phyloP scores from a whole-genome alignment of 2,113 vertebrate genomes.

The Dasypus novemcinctus region DNA sequence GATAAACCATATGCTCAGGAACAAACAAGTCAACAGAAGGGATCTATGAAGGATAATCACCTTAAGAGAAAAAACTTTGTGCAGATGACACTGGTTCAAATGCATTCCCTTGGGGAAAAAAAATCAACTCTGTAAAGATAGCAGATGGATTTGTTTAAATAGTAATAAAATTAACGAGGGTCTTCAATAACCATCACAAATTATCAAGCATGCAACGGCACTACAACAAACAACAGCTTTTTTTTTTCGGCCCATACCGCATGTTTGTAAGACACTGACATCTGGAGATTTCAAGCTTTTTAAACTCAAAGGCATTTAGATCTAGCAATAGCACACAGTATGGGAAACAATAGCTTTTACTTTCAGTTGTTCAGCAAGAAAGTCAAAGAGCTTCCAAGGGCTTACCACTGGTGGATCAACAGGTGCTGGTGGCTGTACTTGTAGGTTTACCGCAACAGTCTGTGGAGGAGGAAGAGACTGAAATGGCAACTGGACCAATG shows the following conservation, averaged over 20 bases:
- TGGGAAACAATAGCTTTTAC: slow-evolving; percentile 52
- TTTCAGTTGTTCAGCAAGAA: slow-evolving; percentile 76
- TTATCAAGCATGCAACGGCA: slow-evolving; percentile 77
- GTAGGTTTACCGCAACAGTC: slow-evolving; percentile 94
- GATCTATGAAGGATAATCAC: slow-evolving; percentile 72
- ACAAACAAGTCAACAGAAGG: slow-evolving; percentile 74
- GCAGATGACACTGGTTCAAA: slow-evolving; percentile 79
- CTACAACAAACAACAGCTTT: slow-evolving; percentile 56
- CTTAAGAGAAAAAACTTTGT: slow-evolving; percentile 81
- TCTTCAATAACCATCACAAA: slow-evolving; percentile 79
- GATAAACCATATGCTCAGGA: slow-evolving; percentile 72
- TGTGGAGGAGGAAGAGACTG: slow-evolving; percentile 92
- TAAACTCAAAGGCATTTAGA: slow-evolving; percentile 60
- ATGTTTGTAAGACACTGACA: slow-evolving; percentile 57
- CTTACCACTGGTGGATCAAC: slow-evolving; percentile 89
- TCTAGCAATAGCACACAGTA: slow-evolving; percentile 8
- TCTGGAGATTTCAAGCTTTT: slow-evolving; percentile 58
- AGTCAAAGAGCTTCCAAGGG: slow-evolving; percentile 75
- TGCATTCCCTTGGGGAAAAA: slow-evolving; percentile 82
- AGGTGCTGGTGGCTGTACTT: slow-evolving; percentile 87
- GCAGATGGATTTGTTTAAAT: slow-evolving; percentile 81
- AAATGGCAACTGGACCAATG: slow-evolving; percentile 93
- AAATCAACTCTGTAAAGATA: slow-evolving; percentile 82
- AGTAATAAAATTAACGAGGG: slow-evolving; percentile 80
- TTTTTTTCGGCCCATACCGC: slow-evolving; percentile 42